Percentiles rank a stretch among this genome's conserved stretches.
phyloP scores from a whole-genome alignment of 2,888 invertebrate genomes.

The Imbricaverruca yamaguchii region DNA sequence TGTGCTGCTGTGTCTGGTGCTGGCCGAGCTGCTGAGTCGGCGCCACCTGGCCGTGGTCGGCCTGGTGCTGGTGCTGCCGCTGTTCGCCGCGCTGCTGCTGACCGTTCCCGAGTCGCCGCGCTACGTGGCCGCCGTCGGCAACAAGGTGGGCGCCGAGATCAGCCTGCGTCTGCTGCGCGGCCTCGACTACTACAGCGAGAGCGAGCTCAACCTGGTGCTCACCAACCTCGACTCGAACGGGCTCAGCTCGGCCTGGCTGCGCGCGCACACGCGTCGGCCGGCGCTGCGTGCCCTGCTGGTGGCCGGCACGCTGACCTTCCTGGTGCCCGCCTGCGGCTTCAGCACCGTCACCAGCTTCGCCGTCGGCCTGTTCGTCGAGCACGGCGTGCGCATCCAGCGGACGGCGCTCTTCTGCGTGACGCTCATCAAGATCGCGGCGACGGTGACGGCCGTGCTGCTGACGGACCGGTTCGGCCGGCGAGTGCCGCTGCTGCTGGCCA shows the following conservation, averaged over 20 bases:
- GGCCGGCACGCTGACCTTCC: background rate
- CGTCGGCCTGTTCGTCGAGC: slow-evolving; percentile 7
- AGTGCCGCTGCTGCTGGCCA: slow-evolving; percentile 19
- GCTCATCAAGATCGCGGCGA: slow-evolving; percentile 13
- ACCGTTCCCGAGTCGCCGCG: slow-evolving; percentile 32
- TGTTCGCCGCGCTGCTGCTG: slow-evolving; percentile 30
- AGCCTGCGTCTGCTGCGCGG: slow-evolving; percentile 17
- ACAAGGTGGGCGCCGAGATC: slow-evolving; percentile 19
- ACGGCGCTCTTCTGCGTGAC: slow-evolving; percentile 1
- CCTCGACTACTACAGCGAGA: slow-evolving; percentile 18
- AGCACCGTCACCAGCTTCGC: slow-evolving; percentile 15
- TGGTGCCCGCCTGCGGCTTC: slow-evolving; percentile 17
- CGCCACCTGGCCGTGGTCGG: slow-evolving; percentile 31
- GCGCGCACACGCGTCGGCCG: background rate
- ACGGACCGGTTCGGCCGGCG: slow-evolving; percentile 10
- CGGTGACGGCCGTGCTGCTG: background rate
- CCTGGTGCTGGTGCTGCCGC: slow-evolving; percentile 27
- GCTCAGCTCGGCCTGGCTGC: background rate
- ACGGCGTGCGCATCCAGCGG: background rate
- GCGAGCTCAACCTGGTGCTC: slow-evolving; percentile 20
- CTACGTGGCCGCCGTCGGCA: slow-evolving; percentile 27
- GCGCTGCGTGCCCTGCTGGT: background rate
- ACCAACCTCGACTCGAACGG: slow-evolving; percentile 10
- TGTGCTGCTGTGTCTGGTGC: slow-evolving; percentile 29
- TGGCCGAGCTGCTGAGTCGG: slow-evolving; percentile 30